Conservation (phyloP, 2,797 vertebrate genomes). For the Cacajao melanocephalus region DNA sequence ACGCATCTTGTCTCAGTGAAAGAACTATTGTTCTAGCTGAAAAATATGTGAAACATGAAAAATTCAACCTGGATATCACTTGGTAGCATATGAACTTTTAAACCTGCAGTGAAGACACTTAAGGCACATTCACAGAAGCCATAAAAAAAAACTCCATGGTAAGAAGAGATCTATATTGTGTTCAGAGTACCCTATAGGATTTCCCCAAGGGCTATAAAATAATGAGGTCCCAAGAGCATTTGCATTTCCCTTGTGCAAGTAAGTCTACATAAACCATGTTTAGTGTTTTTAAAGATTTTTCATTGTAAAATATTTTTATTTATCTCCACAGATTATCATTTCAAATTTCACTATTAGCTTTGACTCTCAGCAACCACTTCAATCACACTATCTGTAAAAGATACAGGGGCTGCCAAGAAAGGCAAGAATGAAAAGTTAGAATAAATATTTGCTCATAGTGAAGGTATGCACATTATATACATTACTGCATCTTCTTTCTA, state of each 20-base stretch:
- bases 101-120: neutral
- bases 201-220: neutral
- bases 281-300: conserved; percentile 5
- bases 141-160: neutral
- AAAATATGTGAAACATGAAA: neutral
- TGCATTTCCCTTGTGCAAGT: neutral
- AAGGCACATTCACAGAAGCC: neutral
- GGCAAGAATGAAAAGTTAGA: neutral
- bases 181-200: neutral
- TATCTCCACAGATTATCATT: neutral
- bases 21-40: neutral
- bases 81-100: neutral
- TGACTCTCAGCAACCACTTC: neutral
- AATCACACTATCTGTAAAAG: neutral
- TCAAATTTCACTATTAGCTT: neutral
- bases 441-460: neutral
- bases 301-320: neutral
- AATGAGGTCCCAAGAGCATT: neutral
- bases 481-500: neutral
- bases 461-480: neutral
- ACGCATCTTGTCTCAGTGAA: neutral
- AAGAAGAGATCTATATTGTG: neutral
- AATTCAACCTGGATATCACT: neutral
- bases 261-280: neutral
- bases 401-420: neutral